phyloP scores from a whole-genome alignment of 2,888 invertebrate genomes.

The Kryphioiulus occultus region DNA sequence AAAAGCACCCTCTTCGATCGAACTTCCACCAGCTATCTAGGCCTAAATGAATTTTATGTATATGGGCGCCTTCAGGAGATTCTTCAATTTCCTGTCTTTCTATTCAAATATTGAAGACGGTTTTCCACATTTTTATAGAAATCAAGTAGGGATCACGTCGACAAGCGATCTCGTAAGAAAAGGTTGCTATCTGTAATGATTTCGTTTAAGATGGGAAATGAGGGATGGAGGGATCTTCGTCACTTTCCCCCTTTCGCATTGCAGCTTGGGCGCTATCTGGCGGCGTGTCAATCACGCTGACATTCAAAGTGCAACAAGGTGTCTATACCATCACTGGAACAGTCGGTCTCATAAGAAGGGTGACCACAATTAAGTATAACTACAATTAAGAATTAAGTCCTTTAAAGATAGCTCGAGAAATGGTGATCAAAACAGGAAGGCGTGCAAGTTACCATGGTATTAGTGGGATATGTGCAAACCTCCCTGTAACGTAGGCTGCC shows the following conservation, averaged over 20 bases:
- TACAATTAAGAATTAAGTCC: no score
- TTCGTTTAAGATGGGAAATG: conserved; percentile 31
- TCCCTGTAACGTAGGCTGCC: no score
- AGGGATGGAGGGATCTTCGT: background rate
- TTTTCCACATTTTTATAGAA: conserved; percentile 20
- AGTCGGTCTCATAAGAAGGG: no score
- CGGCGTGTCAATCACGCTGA: background rate
- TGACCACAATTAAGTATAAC: no score
- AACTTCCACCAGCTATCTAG: background rate
- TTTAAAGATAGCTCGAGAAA: no score
- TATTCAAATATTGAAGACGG: conserved; percentile 26
- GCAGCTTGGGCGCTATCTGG: background rate
- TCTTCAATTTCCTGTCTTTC: conserved; percentile 35
- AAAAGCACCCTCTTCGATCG: background rate
- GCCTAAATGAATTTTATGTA: conserved; percentile 31
- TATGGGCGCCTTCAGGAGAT: conserved; percentile 20
- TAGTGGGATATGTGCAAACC: no score
- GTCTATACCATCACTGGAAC: background rate
- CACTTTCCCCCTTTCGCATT: background rate
- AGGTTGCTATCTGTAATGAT: conserved; percentile 20
- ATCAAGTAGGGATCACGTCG: conserved; percentile 32
- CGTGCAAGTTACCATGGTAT: no score
- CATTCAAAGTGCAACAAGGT: background rate
- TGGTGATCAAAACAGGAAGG: no score
- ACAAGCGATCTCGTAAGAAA: conserved; percentile 30